A percentile compares a stretch with the other conserved stretches of the same genome.
Evolutionary conservation across 2,797 vertebrate species (phyloP).

Genomic region (Melanotaenia parkinsoni): DNA sequence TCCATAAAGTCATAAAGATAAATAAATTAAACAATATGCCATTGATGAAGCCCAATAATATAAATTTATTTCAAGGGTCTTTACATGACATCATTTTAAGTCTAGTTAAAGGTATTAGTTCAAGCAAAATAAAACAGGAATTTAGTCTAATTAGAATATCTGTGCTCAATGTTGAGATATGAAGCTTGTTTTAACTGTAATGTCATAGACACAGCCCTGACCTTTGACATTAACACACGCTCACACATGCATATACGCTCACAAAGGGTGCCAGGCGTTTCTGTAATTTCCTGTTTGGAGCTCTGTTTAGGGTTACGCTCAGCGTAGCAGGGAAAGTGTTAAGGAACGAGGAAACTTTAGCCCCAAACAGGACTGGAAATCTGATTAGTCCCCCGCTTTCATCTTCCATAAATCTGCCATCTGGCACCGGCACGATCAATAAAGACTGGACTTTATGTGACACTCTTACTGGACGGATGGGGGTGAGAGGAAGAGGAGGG

Average conservation of each 20-base stretch:
- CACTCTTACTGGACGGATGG: slow-evolving; percentile 75
- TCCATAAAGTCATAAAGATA: neutral
- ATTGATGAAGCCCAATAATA: neutral
- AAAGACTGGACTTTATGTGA: slow-evolving; percentile 82
- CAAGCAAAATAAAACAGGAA: neutral
- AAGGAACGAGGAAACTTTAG: slow-evolving; percentile 80
- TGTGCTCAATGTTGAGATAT: neutral
- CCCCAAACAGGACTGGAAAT: slow-evolving; percentile 84
- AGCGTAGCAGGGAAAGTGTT: slow-evolving; percentile 80
- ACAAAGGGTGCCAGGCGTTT: slow-evolving; percentile 70
- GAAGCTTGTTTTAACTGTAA: neutral
- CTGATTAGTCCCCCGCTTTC: slow-evolving; percentile 82
- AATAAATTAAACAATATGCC: neutral
- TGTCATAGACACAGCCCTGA: slow-evolving; percentile 11
- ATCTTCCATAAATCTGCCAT: slow-evolving; percentile 85
- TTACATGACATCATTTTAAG: neutral
- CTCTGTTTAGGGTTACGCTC: slow-evolving; percentile 81
- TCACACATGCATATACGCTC: slow-evolving; percentile 20
- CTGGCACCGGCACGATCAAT: slow-evolving; percentile 82
- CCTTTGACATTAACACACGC: slow-evolving; percentile 44
- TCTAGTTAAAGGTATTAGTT: neutral
- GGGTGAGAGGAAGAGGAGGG: slow-evolving; percentile 10
- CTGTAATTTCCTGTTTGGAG: slow-evolving; percentile 84
- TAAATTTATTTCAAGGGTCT: neutral
- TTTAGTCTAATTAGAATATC: neutral